Evolutionary conservation across 1,140 invertebrate species (phyloP), one percentile per base, ranked within the genome.

Genomic region (Linepithema humile): DNA sequence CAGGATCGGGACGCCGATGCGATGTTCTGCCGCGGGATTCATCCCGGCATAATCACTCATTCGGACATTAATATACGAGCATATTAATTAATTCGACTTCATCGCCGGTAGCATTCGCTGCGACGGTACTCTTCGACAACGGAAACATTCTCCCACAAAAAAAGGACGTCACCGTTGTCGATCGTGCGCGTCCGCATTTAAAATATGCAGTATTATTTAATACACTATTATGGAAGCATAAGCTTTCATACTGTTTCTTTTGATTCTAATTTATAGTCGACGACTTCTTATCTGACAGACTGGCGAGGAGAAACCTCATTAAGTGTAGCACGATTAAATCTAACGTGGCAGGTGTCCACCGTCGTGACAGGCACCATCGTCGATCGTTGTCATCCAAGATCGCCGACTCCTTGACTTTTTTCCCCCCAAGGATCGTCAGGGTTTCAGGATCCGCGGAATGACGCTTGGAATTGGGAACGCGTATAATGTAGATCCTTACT

Each of bases 21-120:
- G 75, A 74, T 84, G 85, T 82, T n/a, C 53, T 55, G n/a, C 2
- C 32, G 20, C 78, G 26, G 43, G 53, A 55, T 84, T 86, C 86
- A 69, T 85, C 83, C 75, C 59, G 75, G 53, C 72, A 83, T 90
- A 90, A 92, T 92, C 82, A 90, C 84, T 90, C 89, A 91, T 89
- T 87, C 85, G 85, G 90, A 90, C 90, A 85, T 92, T 92, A 90
- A 92, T 92, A 85, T 83, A 89, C 85, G 84, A 83, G 82, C 70
- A 85, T 85, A 88, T 90, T 91, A 91, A 91, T 91, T 91, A 91
- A 87, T 87, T 85, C 88, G 64, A 69, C 50, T 86, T 75, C 60
- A 82, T 73, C 64, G 73, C 73, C 88, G 75, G 87, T 90, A 89
- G 88, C 88, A 72, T 45, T 82, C n/a, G 60, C 74, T 23, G 48